Evolutionary conservation across 2,888 invertebrate genomes (phyloP), one percentile per base, ranked within the genome.

Genomic region (Melinopterus prodromus): DNA sequence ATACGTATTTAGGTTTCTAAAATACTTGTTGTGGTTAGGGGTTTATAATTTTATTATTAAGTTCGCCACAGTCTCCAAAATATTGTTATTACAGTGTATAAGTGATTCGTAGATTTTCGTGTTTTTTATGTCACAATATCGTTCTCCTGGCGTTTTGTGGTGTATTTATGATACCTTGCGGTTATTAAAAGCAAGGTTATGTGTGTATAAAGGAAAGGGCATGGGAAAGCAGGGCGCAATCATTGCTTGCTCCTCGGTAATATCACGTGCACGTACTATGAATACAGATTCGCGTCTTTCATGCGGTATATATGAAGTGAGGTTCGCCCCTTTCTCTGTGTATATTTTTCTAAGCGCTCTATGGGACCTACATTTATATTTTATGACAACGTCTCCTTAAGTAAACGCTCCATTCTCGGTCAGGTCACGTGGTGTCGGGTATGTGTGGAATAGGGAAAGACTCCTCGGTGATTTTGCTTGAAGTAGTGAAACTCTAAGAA

Each of bases 261-360:
- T 78, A 74, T 69, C 78, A 69, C 78, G 78, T 78, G 72, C 78
- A 35, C 7, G 6, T 26, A 26, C 78, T 70, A 74, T 78, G 75
- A 78, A 78, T 78, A 78, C 69, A 78, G 69, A 78, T 74, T 78
- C 75, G 75, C 53, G 78, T 78, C 78, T 3, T 53, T 53, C 53
- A 53, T 53, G 53, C 53, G 9, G 53, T 2, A 53, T 53, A 53
- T 53, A 53, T 53, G 53, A 53, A 53, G 53, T 12, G 53, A 53
- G 53, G 53, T 53, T 53, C 53, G 53, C 53, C 5, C 53, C 5
- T 53, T 26, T 26, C 26, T 53, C 53, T 53, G 9, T 53, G 53
- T 53, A 53, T 53, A 53, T 53, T 53, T 53, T 53, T 53, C 53
- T 53, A 53, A 53, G 53, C 53, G 53, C 53, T 53, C 53, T 53